These are phyloP conservation scores for Rhinoptilus africanus DNA, from an alignment of 2,113 vertebrate genomes.

Conservation along the genomic window DNA sequence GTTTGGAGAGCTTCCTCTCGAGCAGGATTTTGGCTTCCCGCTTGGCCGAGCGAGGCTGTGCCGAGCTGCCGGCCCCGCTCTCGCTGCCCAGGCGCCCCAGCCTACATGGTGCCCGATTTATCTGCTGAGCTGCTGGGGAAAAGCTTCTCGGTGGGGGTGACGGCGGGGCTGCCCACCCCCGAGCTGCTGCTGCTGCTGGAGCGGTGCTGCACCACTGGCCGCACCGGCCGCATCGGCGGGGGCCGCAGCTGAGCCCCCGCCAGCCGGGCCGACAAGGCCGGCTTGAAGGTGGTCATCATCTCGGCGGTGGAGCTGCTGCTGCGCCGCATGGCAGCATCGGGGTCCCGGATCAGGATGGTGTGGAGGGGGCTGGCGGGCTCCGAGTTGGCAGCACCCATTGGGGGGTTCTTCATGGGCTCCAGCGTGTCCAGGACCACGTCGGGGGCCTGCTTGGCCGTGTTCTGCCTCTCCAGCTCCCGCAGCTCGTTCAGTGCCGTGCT, in stretches of 20 bases:
- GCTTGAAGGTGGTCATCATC: conserved; percentile 98
- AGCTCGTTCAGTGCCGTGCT: conserved; percentile 93
- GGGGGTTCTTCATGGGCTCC: conserved; percentile 91
- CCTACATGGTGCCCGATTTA: conserved; percentile 92
- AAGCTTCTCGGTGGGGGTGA: conserved; percentile 95
- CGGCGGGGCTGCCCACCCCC: conserved; percentile 89
- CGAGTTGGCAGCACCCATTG: conserved; percentile 76
- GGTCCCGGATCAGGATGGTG: conserved; percentile 96
- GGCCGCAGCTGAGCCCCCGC: conserved; percentile 90
- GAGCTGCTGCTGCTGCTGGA: conserved; percentile 97
- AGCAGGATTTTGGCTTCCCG: not conserved
- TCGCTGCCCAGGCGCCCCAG: not conserved
- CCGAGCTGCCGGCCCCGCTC: not conserved
- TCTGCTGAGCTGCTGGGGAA: conserved; percentile 85
- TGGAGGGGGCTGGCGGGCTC: conserved; percentile 94
- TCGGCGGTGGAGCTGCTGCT: conserved; percentile 92
- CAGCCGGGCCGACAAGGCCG: conserved; percentile 87
- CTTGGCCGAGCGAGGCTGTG: not conserved
- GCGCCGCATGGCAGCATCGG: conserved; percentile 91
- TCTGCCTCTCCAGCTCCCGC: conserved; percentile 94
- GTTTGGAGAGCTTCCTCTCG: not conserved
- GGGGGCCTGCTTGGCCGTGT: conserved; percentile 93
- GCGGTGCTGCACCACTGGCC: conserved; percentile 87
- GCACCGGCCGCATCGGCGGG: conserved; percentile 81
- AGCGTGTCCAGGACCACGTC: conserved; percentile 96